Evolutionary conservation across 2,888 invertebrate genomes (phyloP).

Genomic region (Perizoma affinitatum): DNA sequence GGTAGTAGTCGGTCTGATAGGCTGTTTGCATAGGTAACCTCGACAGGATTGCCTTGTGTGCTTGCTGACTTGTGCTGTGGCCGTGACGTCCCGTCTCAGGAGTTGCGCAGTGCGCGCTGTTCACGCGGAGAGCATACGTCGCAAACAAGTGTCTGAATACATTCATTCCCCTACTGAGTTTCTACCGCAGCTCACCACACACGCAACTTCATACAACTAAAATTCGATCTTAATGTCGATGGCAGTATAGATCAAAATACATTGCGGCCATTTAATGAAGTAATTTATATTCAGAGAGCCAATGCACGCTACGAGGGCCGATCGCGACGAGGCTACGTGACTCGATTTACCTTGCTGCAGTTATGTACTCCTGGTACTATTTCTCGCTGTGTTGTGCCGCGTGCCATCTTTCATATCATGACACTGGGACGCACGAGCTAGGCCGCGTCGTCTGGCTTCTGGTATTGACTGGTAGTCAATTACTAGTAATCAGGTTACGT

Average conservation of each 20-base stretch:
- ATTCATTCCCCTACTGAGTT: slow-evolving; percentile 52
- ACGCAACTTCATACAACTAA: slow-evolving; percentile 26
- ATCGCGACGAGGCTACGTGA: slow-evolving; percentile 11
- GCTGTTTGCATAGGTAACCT: slow-evolving; percentile 47
- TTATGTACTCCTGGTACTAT: slow-evolving; percentile 65
- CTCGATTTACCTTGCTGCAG: slow-evolving; percentile 28
- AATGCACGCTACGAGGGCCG: slow-evolving; percentile 37
- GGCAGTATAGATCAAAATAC: slow-evolving; percentile 27
- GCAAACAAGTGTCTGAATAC: slow-evolving; percentile 45
- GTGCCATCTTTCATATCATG: slow-evolving; percentile 71
- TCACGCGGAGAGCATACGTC: slow-evolving; percentile 69
- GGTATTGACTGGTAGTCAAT: background rate
- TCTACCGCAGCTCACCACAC: slow-evolving; percentile 36
- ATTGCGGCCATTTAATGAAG: slow-evolving; percentile 13
- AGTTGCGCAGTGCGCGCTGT: slow-evolving; percentile 83
- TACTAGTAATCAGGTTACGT: no score
- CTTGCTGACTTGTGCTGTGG: slow-evolving; percentile 38
- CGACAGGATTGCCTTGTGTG: slow-evolving; percentile 52
- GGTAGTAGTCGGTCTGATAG: slow-evolving; percentile 27
- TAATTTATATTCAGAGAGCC: slow-evolving; percentile 37
- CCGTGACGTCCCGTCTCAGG: slow-evolving; percentile 76
- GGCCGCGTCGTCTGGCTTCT: slow-evolving; percentile 5
- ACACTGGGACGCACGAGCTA: slow-evolving; percentile 25
- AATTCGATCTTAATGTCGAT: slow-evolving; percentile 36
- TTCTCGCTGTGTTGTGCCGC: slow-evolving; percentile 77